A percentile compares a stretch with the other conserved stretches of the same genome.
Conservation (phyloP, 2,888 invertebrate genomes). For the Mystacides longicornis region DNA sequence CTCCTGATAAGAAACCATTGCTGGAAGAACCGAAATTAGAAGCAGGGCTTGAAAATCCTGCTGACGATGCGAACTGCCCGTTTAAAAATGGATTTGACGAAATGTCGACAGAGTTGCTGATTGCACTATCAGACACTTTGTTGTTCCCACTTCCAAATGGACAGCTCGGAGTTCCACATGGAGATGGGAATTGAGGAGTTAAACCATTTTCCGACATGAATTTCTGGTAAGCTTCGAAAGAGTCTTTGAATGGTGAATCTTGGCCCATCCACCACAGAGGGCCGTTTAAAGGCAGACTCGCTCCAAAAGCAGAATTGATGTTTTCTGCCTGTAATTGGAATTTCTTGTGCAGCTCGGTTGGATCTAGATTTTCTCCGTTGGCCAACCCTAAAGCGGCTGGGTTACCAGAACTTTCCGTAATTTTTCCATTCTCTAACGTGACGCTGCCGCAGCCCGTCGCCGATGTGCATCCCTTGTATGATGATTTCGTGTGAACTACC, state of each 20-base stretch:
- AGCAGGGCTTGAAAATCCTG: constrained; percentile 15
- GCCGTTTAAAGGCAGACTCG: constrained; percentile 33
- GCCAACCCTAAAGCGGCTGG: constrained; percentile 36
- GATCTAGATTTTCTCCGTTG: constrained; percentile 31
- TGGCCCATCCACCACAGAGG: constrained; percentile 57
- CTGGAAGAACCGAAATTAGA: constrained; percentile 29
- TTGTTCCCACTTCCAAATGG: constrained; percentile 14
- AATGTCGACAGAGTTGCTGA: constrained; percentile 28
- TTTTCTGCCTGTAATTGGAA: constrained; percentile 35
- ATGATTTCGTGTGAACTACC: constrained; percentile 41
- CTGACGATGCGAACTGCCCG: constrained; percentile 27
- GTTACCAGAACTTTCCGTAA: constrained; percentile 41
- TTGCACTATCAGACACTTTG: constrained; percentile 12
- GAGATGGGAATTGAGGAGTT: constrained; percentile 24
- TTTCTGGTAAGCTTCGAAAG: constrained; percentile 35
- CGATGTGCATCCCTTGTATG: constrained; percentile 41
- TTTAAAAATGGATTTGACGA: constrained; percentile 34
- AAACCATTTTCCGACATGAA: constrained; percentile 32
- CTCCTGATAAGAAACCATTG: constrained; percentile 38
- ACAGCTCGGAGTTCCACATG: constrained; percentile 21
- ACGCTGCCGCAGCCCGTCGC: constrained; percentile 45
- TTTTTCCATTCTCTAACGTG: constrained; percentile 42
- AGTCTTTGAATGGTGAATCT: constrained; percentile 50
- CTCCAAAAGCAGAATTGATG: constrained; percentile 34
- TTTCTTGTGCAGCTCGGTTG: constrained; percentile 36